Evolutionary conservation across 2,797 vertebrate species (phyloP).

Genomic region (Champsocephalus esox): DNA sequence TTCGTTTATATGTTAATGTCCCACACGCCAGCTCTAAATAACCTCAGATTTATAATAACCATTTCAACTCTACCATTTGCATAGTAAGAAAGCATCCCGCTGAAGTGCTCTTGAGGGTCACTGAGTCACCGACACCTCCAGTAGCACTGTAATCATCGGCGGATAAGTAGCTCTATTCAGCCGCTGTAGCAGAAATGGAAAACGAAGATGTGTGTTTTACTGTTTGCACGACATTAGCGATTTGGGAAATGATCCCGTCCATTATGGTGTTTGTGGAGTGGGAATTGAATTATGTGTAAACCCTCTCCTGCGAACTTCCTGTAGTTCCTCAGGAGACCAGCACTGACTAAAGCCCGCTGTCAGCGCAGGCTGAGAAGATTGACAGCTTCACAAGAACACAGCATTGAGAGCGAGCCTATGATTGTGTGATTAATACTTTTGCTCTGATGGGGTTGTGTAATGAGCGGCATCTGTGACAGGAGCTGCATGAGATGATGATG

Average conservation of each 20-base stretch:
- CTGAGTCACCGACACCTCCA: slow-evolving; percentile 7
- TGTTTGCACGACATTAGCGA: slow-evolving; percentile 19
- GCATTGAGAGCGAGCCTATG: slow-evolving; percentile 38
- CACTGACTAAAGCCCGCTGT: slow-evolving; percentile 44
- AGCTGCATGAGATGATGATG: slow-evolving; percentile 60
- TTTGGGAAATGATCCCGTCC: slow-evolving; percentile 38
- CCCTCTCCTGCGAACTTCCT: slow-evolving; percentile 32
- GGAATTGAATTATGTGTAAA: slow-evolving; percentile 54
- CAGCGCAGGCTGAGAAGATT: slow-evolving; percentile 37
- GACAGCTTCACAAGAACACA: slow-evolving; percentile 63
- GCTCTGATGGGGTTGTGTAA: slow-evolving; percentile 59
- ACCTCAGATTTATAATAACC: no score
- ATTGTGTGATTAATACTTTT: slow-evolving; percentile 67
- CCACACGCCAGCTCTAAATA: no score
- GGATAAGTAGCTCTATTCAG: slow-evolving; percentile 9
- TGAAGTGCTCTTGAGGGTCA: neutral
- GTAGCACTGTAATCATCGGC: neutral
- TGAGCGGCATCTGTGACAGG: slow-evolving; percentile 62
- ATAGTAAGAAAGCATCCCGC: neutral
- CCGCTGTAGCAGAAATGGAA: slow-evolving; percentile 20
- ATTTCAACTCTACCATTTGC: neutral
- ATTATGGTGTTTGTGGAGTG: slow-evolving; percentile 37
- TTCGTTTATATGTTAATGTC: no score
- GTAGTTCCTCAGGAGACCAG: slow-evolving; percentile 54
- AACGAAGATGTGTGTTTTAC: slow-evolving; percentile 14